Conservation (phyloP, 2,888 invertebrate genomes). For the Aphodius granarius region DNA sequence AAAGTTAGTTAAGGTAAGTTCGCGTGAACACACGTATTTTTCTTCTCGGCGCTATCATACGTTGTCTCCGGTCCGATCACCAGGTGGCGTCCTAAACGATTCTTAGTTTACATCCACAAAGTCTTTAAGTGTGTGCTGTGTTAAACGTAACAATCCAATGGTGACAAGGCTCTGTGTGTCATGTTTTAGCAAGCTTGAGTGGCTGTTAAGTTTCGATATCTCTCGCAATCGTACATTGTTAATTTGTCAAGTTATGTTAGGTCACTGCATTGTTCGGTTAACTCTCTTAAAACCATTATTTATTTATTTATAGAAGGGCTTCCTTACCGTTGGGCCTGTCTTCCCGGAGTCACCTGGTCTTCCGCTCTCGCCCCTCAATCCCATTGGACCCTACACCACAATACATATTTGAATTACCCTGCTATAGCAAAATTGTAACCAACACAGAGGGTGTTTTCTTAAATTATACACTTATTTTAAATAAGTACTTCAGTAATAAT, state of each 20-base stretch:
- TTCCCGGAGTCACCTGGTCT: constrained; percentile 73
- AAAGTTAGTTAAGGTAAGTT: neutral
- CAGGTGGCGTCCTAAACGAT: constrained; percentile 47
- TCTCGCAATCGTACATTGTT: constrained; percentile 5
- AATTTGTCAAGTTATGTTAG: constrained; percentile 44
- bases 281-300: constrained; percentile 33
- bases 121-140: constrained; percentile 11
- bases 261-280: constrained; percentile 51
- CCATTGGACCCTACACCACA: constrained; percentile 74
- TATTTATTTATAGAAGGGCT: constrained; percentile 47
- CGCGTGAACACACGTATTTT: neutral
- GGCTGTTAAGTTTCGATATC: neutral
- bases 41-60: neutral
- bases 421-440: too few relatives aligned
- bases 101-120: constrained; percentile 28
- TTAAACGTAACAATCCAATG: constrained; percentile 42
- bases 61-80: constrained; percentile 33
- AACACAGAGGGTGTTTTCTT: too few relatives aligned
- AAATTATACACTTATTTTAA: too few relatives aligned
- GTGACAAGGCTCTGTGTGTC: constrained; percentile 17
- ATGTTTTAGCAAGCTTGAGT: neutral
- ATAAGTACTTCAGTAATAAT: neutral
- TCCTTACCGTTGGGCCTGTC: constrained; percentile 77
- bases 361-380: constrained; percentile 75
- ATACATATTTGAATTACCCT: constrained; percentile 5